phyloP scores from a whole-genome alignment of 2,797 vertebrate genomes.

The Anisognathus igniventris region DNA sequence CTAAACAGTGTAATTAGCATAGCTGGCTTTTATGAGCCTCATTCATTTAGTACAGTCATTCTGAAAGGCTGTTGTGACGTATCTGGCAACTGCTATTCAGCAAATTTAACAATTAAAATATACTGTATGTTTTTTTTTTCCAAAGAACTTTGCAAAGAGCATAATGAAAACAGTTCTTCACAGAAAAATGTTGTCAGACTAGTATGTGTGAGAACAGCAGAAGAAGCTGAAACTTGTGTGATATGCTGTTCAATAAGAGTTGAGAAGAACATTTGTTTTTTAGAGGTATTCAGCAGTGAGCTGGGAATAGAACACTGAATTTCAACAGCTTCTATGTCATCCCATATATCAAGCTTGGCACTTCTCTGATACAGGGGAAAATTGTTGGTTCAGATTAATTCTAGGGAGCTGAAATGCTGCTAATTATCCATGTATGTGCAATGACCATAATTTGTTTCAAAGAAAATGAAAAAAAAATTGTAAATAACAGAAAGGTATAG shows the following conservation, averaged over 20 bases:
- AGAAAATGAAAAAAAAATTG: background rate
- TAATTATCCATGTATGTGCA: background rate
- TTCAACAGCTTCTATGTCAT: background rate
- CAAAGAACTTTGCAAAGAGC: background rate
- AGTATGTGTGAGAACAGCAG: background rate
- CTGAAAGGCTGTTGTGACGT: background rate
- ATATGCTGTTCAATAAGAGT: background rate
- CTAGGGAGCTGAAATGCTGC: background rate
- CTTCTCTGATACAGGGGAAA: background rate
- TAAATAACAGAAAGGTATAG: background rate
- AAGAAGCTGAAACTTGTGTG: background rate
- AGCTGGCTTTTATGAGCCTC: background rate
- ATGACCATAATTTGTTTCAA: background rate
- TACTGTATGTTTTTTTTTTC: background rate
- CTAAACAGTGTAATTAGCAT: background rate
- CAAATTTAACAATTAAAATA: background rate
- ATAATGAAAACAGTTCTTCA: background rate
- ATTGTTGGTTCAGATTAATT: background rate
- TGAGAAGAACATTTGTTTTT: conserved; percentile 2
- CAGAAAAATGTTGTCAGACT: background rate
- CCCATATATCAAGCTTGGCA: background rate
- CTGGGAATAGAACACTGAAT: background rate
- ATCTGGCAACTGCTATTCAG: background rate
- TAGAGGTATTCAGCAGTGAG: background rate
- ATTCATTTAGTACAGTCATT: background rate